Evolutionary conservation across 1,140 invertebrate genomes (phyloP).

Genomic region (Drosophila subobscura): DNA sequence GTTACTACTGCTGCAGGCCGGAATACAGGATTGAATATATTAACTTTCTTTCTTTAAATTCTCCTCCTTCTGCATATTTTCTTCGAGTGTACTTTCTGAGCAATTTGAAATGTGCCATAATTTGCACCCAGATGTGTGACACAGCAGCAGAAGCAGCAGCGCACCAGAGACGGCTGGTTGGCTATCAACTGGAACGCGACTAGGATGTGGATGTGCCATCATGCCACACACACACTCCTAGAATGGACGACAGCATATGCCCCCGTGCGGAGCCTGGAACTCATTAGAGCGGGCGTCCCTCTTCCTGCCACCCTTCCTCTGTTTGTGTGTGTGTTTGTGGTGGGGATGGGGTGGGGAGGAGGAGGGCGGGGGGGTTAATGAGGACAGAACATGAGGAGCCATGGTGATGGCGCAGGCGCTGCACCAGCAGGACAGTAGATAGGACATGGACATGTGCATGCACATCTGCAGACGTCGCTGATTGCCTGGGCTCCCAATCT

Average conservation of each 20-base stretch:
- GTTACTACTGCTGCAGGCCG: too few species aligned
- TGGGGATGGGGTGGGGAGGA: too few species aligned
- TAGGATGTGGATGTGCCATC: slow-evolving; percentile 35
- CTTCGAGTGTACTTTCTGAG: slow-evolving; percentile 33
- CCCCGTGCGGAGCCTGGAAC: slow-evolving; percentile 55
- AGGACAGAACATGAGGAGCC: slow-evolving; percentile 50
- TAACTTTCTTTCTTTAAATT: too few species aligned
- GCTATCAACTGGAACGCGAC: slow-evolving; percentile 60
- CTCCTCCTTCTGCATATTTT: slow-evolving; percentile 1
- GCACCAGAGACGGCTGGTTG: slow-evolving; percentile 33
- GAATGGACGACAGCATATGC: slow-evolving; percentile 72
- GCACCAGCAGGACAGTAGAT: slow-evolving; percentile 32
- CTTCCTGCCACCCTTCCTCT: not conserved
- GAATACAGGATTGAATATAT: too few species aligned
- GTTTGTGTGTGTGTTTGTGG: slow-evolving; percentile 25
- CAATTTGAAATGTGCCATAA: slow-evolving; percentile 80
- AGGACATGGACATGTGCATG: slow-evolving; percentile 61
- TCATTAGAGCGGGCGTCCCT: slow-evolving; percentile 69
- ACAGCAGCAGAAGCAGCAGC: slow-evolving; percentile 52
- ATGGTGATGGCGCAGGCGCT: slow-evolving; percentile 59
- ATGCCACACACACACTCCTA: slow-evolving; percentile 21
- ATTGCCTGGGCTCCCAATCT: slow-evolving; percentile 60
- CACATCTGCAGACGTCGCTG: slow-evolving; percentile 77
- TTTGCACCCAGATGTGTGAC: slow-evolving; percentile 79
- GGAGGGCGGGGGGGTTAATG: slow-evolving; percentile 55